Percentiles rank a stretch among this genome's conserved stretches.
phyloP scores from a whole-genome alignment of 2,888 invertebrate genomes.

The Andrena bicolor region DNA sequence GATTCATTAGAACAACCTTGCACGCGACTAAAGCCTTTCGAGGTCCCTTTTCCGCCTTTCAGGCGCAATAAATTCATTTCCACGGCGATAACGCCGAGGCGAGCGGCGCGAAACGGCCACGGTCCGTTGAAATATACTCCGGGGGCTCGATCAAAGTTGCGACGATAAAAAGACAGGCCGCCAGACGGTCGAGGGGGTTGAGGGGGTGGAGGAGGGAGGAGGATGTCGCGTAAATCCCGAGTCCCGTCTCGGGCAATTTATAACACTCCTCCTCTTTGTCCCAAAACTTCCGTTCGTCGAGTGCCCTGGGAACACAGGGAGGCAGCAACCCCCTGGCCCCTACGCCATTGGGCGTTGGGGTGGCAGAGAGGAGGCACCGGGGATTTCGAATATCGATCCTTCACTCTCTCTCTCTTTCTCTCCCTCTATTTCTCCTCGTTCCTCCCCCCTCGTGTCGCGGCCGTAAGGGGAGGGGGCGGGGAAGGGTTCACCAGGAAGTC shows the following conservation, averaged over 20 bases:
- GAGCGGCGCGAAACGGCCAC: not conserved
- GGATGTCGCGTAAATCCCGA: conserved; percentile 62
- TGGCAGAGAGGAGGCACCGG: conserved; percentile 63
- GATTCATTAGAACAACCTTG: too few species aligned
- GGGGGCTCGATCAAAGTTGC: conserved; percentile 18
- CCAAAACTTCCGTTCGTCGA: conserved; percentile 63
- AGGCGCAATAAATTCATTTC: not conserved
- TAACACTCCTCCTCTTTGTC: conserved; percentile 69
- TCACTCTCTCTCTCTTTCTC: conserved; percentile 78
- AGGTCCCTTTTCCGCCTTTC: not conserved
- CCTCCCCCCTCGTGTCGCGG: conserved; percentile 24
- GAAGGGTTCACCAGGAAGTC: conserved; percentile 69
- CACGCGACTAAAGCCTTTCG: too few species aligned
- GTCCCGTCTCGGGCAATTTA: conserved; percentile 66
- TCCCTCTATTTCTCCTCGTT: conserved; percentile 61
- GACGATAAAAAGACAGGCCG: conserved; percentile 30
- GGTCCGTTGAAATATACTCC: conserved; percentile 1
- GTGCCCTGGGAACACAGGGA: conserved; percentile 66
- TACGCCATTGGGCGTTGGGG: conserved; percentile 68
- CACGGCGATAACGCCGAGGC: not conserved
- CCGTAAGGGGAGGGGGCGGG: conserved; percentile 31
- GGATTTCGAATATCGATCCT: conserved; percentile 84
- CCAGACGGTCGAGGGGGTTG: conserved; percentile 8
- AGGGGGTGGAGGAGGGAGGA: not conserved
- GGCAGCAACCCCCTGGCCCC: conserved; percentile 56